A percentile compares a stretch with the other conserved stretches of the same genome.
Conservation (phyloP, 2,888 invertebrate genomes). For the Agriopis marginaria region DNA sequence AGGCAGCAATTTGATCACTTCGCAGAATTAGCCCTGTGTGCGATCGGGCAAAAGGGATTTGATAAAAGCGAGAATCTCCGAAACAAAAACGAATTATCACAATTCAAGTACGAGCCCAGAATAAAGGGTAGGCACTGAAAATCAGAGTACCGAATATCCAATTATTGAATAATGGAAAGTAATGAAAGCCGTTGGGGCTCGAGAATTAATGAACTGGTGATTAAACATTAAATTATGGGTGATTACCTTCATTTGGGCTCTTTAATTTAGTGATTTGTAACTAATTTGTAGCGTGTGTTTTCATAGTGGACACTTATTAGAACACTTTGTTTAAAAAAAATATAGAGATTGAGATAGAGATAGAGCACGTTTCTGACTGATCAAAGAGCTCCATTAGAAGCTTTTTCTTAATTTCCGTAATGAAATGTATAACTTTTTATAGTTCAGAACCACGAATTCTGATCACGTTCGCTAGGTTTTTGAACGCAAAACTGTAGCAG, state of each 20-base stretch:
- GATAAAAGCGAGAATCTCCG: conserved; percentile 29
- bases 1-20: conserved; percentile 64
- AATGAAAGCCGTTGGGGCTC: conserved; percentile 36
- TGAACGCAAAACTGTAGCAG: too few relatives aligned
- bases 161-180: conserved; percentile 42
- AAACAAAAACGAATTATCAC: conserved; percentile 42
- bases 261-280: conserved; percentile 16
- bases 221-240: conserved; percentile 29
- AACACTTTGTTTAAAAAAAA: too few relatives aligned
- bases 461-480: too few relatives aligned
- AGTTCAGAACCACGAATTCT: too few relatives aligned
- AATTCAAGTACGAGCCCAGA: conserved; percentile 22
- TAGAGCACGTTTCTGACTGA: too few relatives aligned
- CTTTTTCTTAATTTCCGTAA: too few relatives aligned
- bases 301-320: too few relatives aligned
- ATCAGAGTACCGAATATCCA: conserved; percentile 38
- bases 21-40: conserved; percentile 63
- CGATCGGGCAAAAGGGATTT: conserved; percentile 51
- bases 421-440: too few relatives aligned
- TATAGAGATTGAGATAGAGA: too few relatives aligned
- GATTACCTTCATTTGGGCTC: conserved; percentile 19
- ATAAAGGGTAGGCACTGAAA: conserved; percentile 20
- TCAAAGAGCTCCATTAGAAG: too few relatives aligned
- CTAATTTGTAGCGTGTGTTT: too few relatives aligned
- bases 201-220: conserved; percentile 32